Conservation (phyloP, 2,888 invertebrate species). For the Pocota personata region DNA sequence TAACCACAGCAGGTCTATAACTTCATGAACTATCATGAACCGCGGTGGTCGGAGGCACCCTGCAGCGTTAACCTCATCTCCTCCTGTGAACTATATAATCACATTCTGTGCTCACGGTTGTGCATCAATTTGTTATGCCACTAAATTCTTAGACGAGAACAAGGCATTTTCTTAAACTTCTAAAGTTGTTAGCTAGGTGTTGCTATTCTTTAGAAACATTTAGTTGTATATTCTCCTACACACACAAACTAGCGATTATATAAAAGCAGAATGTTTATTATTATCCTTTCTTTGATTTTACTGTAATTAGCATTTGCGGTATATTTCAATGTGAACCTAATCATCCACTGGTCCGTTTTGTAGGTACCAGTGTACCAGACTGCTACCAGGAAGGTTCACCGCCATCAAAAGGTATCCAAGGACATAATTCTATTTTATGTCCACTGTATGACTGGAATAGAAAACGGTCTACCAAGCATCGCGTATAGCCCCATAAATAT, state of each 20-base stretch:
- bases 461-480: conserved; percentile 37
- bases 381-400: conserved; percentile 37
- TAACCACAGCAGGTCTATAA: no score
- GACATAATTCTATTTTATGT: conserved; percentile 72
- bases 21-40: no score
- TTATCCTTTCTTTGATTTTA: conserved; percentile 14
- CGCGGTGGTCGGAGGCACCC: no score
- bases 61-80: no score
- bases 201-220: no score
- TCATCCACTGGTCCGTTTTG: not conserved
- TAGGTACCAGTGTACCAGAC: not conserved
- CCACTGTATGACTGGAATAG: conserved; percentile 71
- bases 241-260: not conserved
- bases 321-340: conserved; percentile 27
- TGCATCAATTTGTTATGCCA: no score
- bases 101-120: no score
- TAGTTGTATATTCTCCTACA: not conserved
- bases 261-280: conserved; percentile 6
- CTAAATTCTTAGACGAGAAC: no score
- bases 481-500: conserved; percentile 52
- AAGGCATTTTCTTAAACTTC: no score
- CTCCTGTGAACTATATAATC: no score
- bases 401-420: conserved; percentile 67
- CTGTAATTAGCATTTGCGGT: conserved; percentile 64
- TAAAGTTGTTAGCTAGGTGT: no score